Evolutionary conservation across 2,113 vertebrate genomes (phyloP).

Genomic region (Larimichthys crocea): DNA sequence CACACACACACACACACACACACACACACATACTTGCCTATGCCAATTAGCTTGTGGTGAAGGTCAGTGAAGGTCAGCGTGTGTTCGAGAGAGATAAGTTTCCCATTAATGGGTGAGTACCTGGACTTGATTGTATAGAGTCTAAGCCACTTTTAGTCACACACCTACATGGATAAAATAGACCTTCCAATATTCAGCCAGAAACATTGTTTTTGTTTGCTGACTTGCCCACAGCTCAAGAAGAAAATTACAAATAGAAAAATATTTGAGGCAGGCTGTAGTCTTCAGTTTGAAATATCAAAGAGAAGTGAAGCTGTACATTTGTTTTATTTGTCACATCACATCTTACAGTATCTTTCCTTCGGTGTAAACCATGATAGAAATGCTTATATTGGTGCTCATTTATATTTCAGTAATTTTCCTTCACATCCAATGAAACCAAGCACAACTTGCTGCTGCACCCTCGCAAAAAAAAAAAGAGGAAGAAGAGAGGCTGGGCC

Average conservation of each 20-base stretch:
- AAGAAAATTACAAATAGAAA: background rate
- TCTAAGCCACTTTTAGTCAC: constrained; percentile 41
- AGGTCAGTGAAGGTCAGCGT: constrained; percentile 70
- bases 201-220: constrained; percentile 21
- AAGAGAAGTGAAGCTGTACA: background rate
- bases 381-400: background rate
- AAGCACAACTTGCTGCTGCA: no score
- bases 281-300: constrained; percentile 8
- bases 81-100: constrained; percentile 79
- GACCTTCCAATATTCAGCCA: constrained; percentile 5
- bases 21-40: constrained; percentile 31
- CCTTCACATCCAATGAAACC: background rate
- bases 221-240: constrained; percentile 13
- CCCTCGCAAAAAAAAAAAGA: no score
- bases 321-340: background rate
- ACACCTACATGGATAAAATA: constrained; percentile 30
- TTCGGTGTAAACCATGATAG: background rate
- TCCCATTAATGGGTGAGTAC: constrained; percentile 70
- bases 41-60: constrained; percentile 73
- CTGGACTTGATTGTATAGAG: constrained; percentile 55
- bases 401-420: background rate
- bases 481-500: no score
- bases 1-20: constrained; percentile 3
- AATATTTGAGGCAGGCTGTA: background rate
- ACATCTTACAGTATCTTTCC: background rate